These are phyloP conservation scores for Brachionus sp. DNA, from an alignment of 1,140 invertebrate species.

Conservation along the genomic window DNA sequence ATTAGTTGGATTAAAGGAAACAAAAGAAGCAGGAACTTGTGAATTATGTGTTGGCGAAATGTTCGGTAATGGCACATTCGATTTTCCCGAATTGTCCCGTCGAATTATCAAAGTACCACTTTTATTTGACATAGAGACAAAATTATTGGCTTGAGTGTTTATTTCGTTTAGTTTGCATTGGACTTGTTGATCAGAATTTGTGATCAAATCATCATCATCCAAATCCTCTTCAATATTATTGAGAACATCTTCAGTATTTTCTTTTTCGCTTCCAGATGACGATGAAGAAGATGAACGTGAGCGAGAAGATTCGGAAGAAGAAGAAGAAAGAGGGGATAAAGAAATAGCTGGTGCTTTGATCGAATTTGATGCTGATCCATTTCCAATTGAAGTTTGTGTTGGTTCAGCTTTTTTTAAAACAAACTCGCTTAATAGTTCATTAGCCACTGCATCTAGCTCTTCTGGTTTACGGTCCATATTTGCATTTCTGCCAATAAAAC, in stretches of 20 bases:
- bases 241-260: slow-evolving; percentile 19
- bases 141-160: neutral
- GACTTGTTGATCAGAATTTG: slow-evolving; percentile 7
- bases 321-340: slow-evolving; percentile 26
- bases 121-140: slow-evolving; percentile 10
- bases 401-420: slow-evolving; percentile 21
- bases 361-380: neutral
- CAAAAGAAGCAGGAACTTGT: neutral
- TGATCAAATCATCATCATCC: slow-evolving; percentile 8
- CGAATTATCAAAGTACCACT: slow-evolving; percentile 22
- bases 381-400: neutral
- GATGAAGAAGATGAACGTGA: slow-evolving; percentile 36
- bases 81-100: neutral
- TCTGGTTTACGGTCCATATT: slow-evolving; percentile 35
- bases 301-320: slow-evolving; percentile 1
- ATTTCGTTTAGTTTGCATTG: slow-evolving; percentile 5
- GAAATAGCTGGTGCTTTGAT: slow-evolving; percentile 17
- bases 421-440: slow-evolving; percentile 40
- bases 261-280: slow-evolving; percentile 30
- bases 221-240: slow-evolving; percentile 26
- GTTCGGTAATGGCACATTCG: neutral
- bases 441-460: slow-evolving; percentile 42
- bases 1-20: slow-evolving; percentile 33
- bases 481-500: neutral
- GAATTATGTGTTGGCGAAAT: neutral